phyloP scores from a whole-genome alignment of 2,797 vertebrate species.

The Acropternis orthonyx region DNA sequence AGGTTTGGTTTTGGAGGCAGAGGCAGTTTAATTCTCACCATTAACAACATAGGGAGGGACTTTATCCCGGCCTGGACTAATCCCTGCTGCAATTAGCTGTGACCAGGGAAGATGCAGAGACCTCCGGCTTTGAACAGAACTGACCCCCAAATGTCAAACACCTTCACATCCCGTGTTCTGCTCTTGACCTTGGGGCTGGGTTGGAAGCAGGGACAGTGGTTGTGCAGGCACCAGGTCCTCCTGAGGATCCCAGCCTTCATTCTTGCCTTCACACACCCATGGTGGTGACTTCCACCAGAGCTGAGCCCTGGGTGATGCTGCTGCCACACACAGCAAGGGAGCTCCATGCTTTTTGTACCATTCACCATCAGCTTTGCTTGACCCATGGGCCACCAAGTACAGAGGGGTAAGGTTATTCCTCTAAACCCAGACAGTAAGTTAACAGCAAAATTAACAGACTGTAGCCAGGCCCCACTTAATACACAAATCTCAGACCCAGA shows the following conservation, averaged over 20 bases:
- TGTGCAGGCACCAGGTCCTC: not conserved
- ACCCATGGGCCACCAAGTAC: not conserved
- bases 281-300: accelerated
- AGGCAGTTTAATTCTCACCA: not conserved
- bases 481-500: not conserved
- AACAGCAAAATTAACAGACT: not conserved
- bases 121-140: not conserved
- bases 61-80: not conserved
- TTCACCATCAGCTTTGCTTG: not conserved
- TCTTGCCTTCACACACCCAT: accelerated
- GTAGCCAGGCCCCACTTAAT: not conserved
- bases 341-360: accelerated
- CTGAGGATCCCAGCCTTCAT: accelerated
- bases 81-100: not conserved
- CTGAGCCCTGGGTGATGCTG: accelerated
- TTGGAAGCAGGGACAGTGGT: not conserved
- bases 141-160: not conserved
- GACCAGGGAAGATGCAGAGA: not conserved
- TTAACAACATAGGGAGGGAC: not conserved
- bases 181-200: not conserved
- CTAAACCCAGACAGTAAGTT: not conserved
- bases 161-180: accelerated
- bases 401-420: not conserved
- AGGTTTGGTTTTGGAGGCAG: not conserved
- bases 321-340: not conserved